Conservation (phyloP, 2,888 invertebrate genomes). For the Orchestes rusci region DNA sequence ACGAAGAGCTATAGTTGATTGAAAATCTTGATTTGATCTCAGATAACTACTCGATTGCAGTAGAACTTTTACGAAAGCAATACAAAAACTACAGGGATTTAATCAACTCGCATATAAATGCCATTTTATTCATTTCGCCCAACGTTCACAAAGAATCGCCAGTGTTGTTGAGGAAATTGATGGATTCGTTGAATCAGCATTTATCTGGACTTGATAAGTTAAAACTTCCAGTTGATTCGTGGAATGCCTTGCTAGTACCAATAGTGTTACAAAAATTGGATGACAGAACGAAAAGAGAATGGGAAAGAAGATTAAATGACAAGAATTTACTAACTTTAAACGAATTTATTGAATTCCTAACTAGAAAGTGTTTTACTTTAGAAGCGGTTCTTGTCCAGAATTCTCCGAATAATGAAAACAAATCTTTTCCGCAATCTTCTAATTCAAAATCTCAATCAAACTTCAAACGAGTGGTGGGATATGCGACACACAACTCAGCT, state of each 20-base stretch:
- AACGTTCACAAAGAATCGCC: conserved; percentile 12
- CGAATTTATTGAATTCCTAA: conserved; percentile 12
- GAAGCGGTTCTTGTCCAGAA: conserved; percentile 10
- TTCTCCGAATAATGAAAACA: too few species aligned
- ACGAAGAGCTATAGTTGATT: conserved; percentile 6
- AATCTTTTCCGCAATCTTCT: too few species aligned
- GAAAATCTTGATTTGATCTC: conserved; percentile 1
- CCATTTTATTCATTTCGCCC: conserved; percentile 16
- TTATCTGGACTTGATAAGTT: conserved; percentile 15
- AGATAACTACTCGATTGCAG: conserved; percentile 7
- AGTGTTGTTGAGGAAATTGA: conserved; percentile 10
- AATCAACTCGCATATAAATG: conserved; percentile 15
- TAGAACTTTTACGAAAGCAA: conserved; percentile 14
- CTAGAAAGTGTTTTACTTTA: conserved; percentile 18
- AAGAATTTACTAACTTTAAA: conserved; percentile 10
- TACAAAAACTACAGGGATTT: conserved; percentile 15
- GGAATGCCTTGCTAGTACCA: conserved; percentile 19
- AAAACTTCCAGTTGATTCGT: conserved; percentile 16
- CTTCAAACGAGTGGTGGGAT: neutral
- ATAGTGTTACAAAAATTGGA: conserved; percentile 19
- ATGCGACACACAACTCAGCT: too few species aligned
- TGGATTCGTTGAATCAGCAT: conserved; percentile 18
- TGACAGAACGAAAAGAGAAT: conserved; percentile 14
- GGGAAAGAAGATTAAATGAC: conserved; percentile 12
- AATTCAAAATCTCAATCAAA: too few species aligned